Evolutionary conservation across 2,888 invertebrate species (phyloP), one percentile per base, ranked within the genome.

Genomic region (Smittia aterrima): DNA sequence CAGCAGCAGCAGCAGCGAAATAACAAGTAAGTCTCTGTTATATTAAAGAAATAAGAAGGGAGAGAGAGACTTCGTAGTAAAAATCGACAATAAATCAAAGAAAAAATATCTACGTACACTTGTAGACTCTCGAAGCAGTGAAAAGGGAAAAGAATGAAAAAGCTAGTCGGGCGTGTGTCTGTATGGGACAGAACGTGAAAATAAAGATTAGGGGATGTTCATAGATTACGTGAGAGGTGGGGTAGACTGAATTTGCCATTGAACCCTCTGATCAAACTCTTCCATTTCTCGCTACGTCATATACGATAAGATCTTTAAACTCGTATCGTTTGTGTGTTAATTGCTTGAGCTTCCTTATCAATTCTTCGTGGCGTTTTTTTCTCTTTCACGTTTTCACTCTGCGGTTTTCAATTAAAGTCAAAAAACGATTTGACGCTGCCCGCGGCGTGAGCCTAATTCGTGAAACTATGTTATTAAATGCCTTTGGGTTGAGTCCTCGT

Each of bases 61-160:
- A 41, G 18, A 16, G 40, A 68, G 16, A 41, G 47, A 47, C n/a
- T n/a, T 47, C 47, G 47, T 47, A 47, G 47, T 47, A 47, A 47
- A 70, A 72, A 72, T 62, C 22, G 53, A 22, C 72, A 62, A 72
- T 72, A 72, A 72, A 72, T 72, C 72, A 72, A 72, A 72, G 72
- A 20, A 72, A 71, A 54, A 68, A 71, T 47, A 68, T 27, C 24
- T 25, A 66, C 72, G 62, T 72, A 72, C 72, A 72, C 72, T 72
- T 72, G 72, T 72, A 72, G 72, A 70, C 70, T 32, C 58, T 66
- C 38, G 58, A 11, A 20, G 20, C 64, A 64, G 16, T n/a, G 64
- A 64, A 64, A 27, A 27, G 64, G 27, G 64, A 24, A 25, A 64
- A 25, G 64, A 64, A 58, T 3, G 7, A 13, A 58, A 2, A 64